Conservation (phyloP, 2,797 vertebrate genomes). For the Melanotaenia parkinsoni region DNA sequence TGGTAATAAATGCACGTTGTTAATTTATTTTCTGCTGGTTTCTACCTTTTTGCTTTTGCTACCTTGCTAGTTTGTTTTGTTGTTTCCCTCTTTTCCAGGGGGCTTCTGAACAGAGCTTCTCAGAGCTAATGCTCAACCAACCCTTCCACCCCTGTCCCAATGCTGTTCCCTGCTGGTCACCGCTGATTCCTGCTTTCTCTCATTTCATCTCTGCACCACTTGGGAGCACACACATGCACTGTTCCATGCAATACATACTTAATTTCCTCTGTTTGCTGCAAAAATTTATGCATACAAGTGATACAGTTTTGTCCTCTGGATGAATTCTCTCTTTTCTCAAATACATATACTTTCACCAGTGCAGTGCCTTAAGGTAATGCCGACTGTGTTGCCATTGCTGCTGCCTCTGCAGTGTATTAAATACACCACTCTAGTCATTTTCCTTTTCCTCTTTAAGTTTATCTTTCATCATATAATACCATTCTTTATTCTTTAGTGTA, state of each 20-base stretch:
- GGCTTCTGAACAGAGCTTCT: constrained; percentile 86
- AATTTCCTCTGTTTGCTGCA: constrained; percentile 30
- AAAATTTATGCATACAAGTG: constrained; percentile 34
- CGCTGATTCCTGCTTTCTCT: constrained; percentile 94
- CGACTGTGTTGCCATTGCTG: constrained; percentile 65
- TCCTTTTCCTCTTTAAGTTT: constrained; percentile 54
- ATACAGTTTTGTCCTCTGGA: constrained; percentile 11
- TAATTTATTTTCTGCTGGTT: constrained; percentile 60
- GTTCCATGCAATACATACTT: constrained; percentile 28
- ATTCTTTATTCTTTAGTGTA: constrained; percentile 28
- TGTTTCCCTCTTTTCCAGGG: constrained; percentile 89
- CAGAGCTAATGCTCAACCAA: constrained; percentile 72
- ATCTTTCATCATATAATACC: constrained; percentile 57
- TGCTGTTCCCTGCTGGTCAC: constrained; percentile 87
- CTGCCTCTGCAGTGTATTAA: constrained; percentile 63
- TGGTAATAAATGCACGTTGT: constrained; percentile 40
- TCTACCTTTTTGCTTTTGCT: constrained; percentile 63
- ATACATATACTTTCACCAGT: constrained; percentile 32
- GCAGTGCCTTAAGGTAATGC: constrained; percentile 63
- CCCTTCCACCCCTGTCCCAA: constrained; percentile 91
- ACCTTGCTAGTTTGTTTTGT: constrained; percentile 78
- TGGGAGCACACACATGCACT: constrained; percentile 64
- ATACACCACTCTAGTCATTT: constrained; percentile 55
- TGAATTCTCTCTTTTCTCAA: constrained; percentile 12
- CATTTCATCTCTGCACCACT: constrained; percentile 90